A percentile compares a stretch with the other conserved stretches of the same genome.
These are phyloP conservation scores for Aphis gossypii DNA, from an alignment of 1,140 invertebrate genomes.

Conservation along the genomic window DNA sequence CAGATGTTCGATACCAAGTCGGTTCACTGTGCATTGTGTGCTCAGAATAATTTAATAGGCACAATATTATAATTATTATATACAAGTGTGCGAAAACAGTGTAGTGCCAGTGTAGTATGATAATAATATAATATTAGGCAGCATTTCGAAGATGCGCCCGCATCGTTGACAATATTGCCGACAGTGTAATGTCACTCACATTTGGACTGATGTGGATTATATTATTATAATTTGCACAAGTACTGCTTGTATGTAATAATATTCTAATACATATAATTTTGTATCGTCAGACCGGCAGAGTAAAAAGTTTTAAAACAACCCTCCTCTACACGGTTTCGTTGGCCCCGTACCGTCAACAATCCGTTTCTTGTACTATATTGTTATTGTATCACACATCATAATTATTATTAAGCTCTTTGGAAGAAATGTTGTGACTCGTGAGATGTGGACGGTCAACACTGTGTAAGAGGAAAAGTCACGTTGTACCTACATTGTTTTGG, in stretches of 20 bases:
- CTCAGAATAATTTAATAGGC: background rate
- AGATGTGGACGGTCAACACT: background rate
- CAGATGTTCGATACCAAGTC: background rate
- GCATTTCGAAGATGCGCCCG: background rate
- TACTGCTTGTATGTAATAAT: background rate
- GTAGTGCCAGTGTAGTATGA: background rate
- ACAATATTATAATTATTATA: background rate
- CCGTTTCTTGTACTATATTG: background rate
- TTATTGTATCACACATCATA: background rate
- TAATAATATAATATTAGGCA: background rate
- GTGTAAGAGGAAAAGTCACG: background rate
- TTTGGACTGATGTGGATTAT: slow-evolving; percentile 1
- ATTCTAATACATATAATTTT: background rate
- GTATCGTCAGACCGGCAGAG: too few relatives aligned
- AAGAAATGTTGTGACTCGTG: background rate
- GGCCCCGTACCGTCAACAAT: too few relatives aligned
- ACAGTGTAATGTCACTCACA: background rate
- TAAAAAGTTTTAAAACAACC: background rate
- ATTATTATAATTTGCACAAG: background rate
- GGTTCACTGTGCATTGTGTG: background rate
- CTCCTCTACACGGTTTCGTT: background rate
- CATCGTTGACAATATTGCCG: too few relatives aligned
- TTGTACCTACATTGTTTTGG: background rate
- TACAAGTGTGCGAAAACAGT: background rate
- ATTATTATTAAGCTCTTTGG: background rate